Conservation (phyloP, 2,797 vertebrate species). For the Synaphobranchus kaupii region DNA sequence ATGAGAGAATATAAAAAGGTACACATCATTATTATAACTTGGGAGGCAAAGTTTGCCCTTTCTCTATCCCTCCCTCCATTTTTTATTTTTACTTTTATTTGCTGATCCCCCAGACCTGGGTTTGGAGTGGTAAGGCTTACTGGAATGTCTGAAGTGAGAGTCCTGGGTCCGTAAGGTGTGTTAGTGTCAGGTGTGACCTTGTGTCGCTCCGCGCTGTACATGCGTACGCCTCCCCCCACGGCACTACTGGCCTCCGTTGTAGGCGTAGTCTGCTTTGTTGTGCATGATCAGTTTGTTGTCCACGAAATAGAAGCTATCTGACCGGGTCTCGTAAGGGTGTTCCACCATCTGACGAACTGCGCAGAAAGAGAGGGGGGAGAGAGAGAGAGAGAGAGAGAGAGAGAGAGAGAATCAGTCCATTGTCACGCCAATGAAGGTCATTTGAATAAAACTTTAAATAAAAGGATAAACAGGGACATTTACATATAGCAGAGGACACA, state of each 20-base stretch:
- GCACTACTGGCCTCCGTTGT: constrained; percentile 90
- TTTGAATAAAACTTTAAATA: not conserved
- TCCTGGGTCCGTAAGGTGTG: constrained; percentile 34
- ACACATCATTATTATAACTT: constrained; percentile 34
- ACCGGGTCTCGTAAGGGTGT: constrained; percentile 93
- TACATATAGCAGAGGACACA: not conserved
- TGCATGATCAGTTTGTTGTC: constrained; percentile 99
- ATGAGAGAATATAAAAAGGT: not conserved
- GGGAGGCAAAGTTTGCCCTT: constrained; percentile 49
- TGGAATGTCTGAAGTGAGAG: constrained; percentile 47
- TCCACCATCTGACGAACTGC: constrained; percentile 94
- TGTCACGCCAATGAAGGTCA: not conserved
- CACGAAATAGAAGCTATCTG: constrained; percentile 99
- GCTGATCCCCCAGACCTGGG: constrained; percentile 12
- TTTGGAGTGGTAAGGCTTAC: constrained; percentile 35
- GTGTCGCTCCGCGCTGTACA: constrained; percentile 22
- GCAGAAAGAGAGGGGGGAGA: constrained; percentile 34
- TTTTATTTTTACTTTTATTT: constrained; percentile 30
- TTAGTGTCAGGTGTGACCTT: constrained; percentile 33
- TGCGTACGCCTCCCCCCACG: constrained; percentile 24
- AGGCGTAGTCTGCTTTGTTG: constrained; percentile 99
- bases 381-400: constrained; percentile 27
- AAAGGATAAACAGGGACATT: not conserved
- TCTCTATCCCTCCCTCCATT: not conserved
- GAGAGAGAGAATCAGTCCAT: not conserved